Conservation (phyloP, 2,113 vertebrate species). For the Leptobrachium ailaonicum region DNA sequence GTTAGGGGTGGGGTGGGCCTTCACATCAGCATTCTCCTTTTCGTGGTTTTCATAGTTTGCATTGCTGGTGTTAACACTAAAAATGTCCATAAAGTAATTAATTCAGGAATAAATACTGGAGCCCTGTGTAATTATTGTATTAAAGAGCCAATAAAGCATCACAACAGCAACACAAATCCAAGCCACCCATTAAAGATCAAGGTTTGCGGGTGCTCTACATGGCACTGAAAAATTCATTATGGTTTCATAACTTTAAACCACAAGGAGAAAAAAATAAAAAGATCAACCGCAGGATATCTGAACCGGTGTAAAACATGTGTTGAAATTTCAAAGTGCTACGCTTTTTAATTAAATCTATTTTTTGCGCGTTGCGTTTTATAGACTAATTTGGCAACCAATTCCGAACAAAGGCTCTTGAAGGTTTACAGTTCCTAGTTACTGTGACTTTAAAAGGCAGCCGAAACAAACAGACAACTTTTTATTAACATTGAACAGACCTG, state of each 20-base stretch:
- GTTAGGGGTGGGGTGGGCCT: no score
- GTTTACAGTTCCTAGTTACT: constrained; percentile 38
- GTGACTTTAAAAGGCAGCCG: constrained; percentile 53
- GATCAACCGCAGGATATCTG: constrained; percentile 43
- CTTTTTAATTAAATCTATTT: constrained; percentile 57
- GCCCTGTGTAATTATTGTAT: constrained; percentile 18
- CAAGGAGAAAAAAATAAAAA: constrained; percentile 55
- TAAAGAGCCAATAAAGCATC: constrained; percentile 40
- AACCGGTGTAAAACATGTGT: constrained; percentile 51
- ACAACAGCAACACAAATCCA: constrained; percentile 45
- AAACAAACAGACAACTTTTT: constrained; percentile 50
- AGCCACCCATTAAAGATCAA: constrained; percentile 40
- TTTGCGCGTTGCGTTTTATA: constrained; percentile 48
- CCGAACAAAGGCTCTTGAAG: constrained; percentile 53
- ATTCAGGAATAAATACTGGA: constrained; percentile 21
- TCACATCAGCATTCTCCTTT: no score
- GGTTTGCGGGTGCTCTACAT: constrained; percentile 47
- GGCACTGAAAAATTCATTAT: constrained; percentile 49
- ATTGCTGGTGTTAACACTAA: constrained; percentile 47
- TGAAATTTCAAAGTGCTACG: constrained; percentile 52
- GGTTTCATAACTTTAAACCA: constrained; percentile 33
- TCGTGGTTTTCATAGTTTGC: constrained; percentile 9
- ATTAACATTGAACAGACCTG: constrained; percentile 47
- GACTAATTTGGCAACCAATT: constrained; percentile 45
- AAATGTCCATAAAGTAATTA: constrained; percentile 38